Base-by-base conservation (phyloP, 2,888 invertebrate genomes). In the Agrotis exclamationis region DNA sequence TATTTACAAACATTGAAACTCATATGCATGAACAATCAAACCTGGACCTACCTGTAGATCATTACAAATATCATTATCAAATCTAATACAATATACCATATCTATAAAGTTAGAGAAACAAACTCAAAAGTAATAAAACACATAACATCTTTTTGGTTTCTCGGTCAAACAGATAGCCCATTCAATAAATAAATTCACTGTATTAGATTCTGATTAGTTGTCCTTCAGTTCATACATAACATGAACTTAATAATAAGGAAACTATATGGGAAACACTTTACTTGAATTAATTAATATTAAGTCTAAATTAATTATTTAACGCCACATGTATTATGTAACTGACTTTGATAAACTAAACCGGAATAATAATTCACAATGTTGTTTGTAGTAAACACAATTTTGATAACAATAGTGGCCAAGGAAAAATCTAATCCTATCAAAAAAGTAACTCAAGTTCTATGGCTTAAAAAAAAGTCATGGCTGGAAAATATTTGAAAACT, bases 151-250 rank as follows among this genome's bases (percentile, higher is more conserved):
- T 57, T 58, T 67, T 50, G 3, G 18, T 51, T 58, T 74, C 56
- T 62, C 14, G 0, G 1, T 47, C 9, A 18, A 13, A 81, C 57
- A 63, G 16, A 70, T 50, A 48, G 16, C 44, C 48, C 33, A 66
- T 66, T 77, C 28, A 70, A 48, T n/a, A n/a, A n/a, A n/a, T n/a
- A n/a, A n/a, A n/a, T 1, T 24, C 16, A 24, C 24, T 24, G 33
- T 56, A 48, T 39, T 24, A 48, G 45, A 54, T 56, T 58, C 28
- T 28, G 20, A 47, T 63, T 70, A 5, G 24, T 20, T 45, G 57
- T 57, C 78, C 78, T 64, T 65, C 33, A 45, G 48, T 78, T 63
- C 13, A 33, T 33, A 33, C 7, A 33, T 33, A 33, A 18, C 18
- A 45, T 54, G 33, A 44, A 45, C n/a, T 20, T 39, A 13, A 9